These are phyloP conservation scores for Colostygia pectinataria DNA, from an alignment of 2,888 invertebrate species.

Conservation along the genomic window DNA sequence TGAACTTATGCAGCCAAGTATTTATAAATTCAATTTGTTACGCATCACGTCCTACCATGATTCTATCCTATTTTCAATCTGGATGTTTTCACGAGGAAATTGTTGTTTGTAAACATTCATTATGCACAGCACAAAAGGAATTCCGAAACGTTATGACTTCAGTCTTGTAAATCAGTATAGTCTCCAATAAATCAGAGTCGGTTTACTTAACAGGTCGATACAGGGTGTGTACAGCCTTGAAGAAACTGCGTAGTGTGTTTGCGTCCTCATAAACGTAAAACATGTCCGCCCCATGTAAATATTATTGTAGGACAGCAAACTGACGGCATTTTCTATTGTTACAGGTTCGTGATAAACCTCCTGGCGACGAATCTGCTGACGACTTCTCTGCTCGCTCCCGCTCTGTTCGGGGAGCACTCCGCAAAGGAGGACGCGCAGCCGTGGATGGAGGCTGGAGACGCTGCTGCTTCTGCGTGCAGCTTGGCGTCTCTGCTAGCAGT, in stretches of 20 bases:
- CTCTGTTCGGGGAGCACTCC: conserved; percentile 81
- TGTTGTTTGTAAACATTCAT: conserved; percentile 39
- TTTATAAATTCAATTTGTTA: no score
- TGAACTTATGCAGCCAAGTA: not conserved
- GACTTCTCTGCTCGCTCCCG: conserved; percentile 76
- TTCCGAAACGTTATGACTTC: conserved; percentile 32
- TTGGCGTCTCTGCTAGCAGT: conserved; percentile 66
- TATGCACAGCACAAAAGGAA: conserved; percentile 9
- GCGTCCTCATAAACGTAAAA: conserved; percentile 25
- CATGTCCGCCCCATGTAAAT: conserved; percentile 28
- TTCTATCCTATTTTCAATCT: conserved; percentile 23
- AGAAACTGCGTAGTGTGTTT: conserved; percentile 27
- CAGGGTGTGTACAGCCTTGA: conserved; percentile 33
- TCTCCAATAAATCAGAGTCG: conserved; percentile 35
- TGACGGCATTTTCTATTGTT: conserved; percentile 60
- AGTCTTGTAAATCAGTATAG: conserved; percentile 36
- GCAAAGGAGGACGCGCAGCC: conserved; percentile 85
- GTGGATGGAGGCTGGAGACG: conserved; percentile 82
- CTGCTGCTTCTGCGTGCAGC: conserved; percentile 67
- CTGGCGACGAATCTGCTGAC: conserved; percentile 77
- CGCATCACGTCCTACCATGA: no score
- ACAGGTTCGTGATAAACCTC: conserved; percentile 86
- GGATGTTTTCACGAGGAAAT: conserved; percentile 33
- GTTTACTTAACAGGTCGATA: conserved; percentile 22
- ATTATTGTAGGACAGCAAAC: conserved; percentile 29